A percentile compares a stretch with the other conserved stretches of the same genome.
phyloP scores from a whole-genome alignment of 2,797 vertebrate species.

The Pogoniulus pusillus region DNA sequence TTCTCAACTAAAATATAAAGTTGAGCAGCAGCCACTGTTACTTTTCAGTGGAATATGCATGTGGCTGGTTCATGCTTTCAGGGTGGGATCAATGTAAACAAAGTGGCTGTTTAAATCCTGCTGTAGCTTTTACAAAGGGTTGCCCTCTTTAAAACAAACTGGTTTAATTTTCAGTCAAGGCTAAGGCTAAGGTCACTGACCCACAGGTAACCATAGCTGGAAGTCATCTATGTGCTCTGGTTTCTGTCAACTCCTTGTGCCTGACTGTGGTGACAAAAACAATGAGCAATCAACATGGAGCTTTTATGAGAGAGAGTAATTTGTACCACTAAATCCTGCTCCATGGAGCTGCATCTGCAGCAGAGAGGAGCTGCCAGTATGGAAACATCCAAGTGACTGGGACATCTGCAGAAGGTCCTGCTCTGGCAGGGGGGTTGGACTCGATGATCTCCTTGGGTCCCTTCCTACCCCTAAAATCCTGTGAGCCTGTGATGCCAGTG shows the following conservation, averaged over 20 bases:
- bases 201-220: background rate
- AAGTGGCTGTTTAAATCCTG: background rate
- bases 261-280: background rate
- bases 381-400: background rate
- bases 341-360: background rate
- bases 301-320: background rate
- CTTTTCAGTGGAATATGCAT: background rate
- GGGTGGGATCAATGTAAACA: background rate
- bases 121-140: background rate
- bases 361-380: background rate
- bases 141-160: background rate
- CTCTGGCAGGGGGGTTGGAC: too few species aligned
- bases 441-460: too few species aligned
- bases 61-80: background rate
- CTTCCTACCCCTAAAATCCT: too few species aligned
- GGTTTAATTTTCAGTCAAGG: background rate
- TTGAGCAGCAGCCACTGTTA: background rate
- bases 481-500: too few species aligned
- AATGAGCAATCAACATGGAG: fast-evolving
- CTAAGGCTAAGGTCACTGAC: background rate
- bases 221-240: fast-evolving
- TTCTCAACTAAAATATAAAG: background rate
- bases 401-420: background rate
- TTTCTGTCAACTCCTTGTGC: background rate
- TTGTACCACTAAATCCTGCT: background rate